A percentile compares a stretch with the other conserved stretches of the same genome.
phyloP scores from a whole-genome alignment of 2,797 vertebrate genomes.

The Mormyrus hasselquistii region DNA sequence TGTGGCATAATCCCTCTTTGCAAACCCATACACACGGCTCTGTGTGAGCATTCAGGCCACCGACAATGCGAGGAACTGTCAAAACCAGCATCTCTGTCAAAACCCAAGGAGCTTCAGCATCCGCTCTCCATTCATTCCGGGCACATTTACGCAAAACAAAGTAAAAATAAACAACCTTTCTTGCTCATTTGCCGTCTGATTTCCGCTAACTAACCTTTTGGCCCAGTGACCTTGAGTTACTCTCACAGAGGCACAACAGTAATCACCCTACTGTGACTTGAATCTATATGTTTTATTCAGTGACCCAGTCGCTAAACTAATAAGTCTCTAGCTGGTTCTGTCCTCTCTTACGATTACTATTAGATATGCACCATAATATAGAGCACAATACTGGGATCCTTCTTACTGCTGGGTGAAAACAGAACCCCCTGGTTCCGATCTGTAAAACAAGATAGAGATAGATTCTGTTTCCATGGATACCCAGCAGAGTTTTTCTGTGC shows the following conservation, averaged over 20 bases:
- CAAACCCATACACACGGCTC: neutral
- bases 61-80: neutral
- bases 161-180: neutral
- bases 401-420: neutral
- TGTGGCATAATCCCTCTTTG: constrained; percentile 3
- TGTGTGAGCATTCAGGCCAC: neutral
- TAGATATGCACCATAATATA: neutral
- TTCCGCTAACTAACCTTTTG: constrained; percentile 9
- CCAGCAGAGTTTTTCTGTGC: neutral
- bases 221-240: constrained; percentile 6
- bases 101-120: neutral
- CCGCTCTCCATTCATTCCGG: neutral
- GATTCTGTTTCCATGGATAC: constrained; percentile 19
- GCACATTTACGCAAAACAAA: neutral
- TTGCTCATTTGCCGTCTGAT: neutral
- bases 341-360: neutral
- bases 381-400: neutral
- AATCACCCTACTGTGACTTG: neutral
- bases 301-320: neutral
- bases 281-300: neutral
- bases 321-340: neutral
- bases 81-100: neutral
- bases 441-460: neutral
- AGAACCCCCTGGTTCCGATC: constrained; percentile 13
- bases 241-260: neutral